Conservation (phyloP, 2,888 invertebrate genomes). For the Cantharis lateralis region DNA sequence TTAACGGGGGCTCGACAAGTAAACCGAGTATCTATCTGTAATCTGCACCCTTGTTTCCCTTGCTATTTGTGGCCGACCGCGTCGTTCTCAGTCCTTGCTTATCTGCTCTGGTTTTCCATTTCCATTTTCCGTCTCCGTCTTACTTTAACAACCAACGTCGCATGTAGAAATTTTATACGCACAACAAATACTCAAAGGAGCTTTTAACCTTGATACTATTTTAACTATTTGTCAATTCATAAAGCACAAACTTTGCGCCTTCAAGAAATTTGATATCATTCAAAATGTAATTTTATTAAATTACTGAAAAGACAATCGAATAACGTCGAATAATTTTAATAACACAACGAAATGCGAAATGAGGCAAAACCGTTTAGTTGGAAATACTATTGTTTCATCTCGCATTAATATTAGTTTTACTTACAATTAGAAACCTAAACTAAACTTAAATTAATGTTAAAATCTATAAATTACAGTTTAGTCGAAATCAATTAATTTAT, state of each 20-base stretch:
- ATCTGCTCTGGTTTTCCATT: slow-evolving; percentile 34
- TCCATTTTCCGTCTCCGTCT: slow-evolving; percentile 45
- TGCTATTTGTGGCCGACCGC: slow-evolving; percentile 55
- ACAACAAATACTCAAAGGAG: slow-evolving; percentile 42
- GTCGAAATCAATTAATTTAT: background rate
- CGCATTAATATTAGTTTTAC: background rate
- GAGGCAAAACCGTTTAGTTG: background rate
- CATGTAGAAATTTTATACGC: slow-evolving; percentile 47
- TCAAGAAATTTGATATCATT: background rate
- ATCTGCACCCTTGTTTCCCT: slow-evolving; percentile 55
- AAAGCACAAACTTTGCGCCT: slow-evolving; percentile 33
- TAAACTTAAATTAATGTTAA: background rate
- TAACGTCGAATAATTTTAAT: background rate
- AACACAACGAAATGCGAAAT: background rate
- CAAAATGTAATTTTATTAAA: background rate
- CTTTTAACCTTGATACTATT: slow-evolving; percentile 44
- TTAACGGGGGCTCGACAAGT: slow-evolving; percentile 50
- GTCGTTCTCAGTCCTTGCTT: slow-evolving; percentile 48
- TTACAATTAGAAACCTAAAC: background rate
- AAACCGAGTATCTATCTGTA: slow-evolving; percentile 52
- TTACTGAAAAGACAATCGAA: background rate
- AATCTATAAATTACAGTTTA: background rate
- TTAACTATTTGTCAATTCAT: slow-evolving; percentile 49
- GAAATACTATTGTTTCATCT: background rate
- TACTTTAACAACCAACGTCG: slow-evolving; percentile 45